A percentile compares a stretch with the other conserved stretches of the same genome.
Evolutionary conservation across 2,113 vertebrate genomes (phyloP).

Genomic region (Macrotis lagotis): DNA sequence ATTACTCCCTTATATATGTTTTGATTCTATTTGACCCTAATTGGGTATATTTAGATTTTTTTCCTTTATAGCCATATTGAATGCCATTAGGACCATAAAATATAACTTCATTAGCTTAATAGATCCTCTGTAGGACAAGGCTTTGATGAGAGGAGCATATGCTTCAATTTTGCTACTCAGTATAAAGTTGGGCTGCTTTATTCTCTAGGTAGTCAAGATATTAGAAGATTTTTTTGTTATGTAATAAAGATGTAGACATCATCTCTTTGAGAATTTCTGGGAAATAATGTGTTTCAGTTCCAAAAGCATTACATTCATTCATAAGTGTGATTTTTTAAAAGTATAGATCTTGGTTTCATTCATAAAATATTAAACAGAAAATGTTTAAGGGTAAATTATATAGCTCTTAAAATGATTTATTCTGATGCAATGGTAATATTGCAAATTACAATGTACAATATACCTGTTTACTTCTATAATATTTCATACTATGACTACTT

Average conservation of each 20-base stretch:
- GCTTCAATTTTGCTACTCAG: not conserved
- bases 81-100: not conserved
- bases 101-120: not conserved
- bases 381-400: not conserved
- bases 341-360: not conserved
- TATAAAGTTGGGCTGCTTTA: too few species aligned
- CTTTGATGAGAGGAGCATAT: not conserved
- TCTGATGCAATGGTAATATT: not conserved
- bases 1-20: not conserved
- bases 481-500: not conserved
- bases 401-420: not conserved
- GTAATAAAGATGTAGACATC: not conserved
- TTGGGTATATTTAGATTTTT: not conserved
- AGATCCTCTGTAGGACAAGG: not conserved
- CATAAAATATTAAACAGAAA: not conserved
- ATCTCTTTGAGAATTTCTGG: not conserved
- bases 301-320: slow-evolving; percentile 5
- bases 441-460: not conserved
- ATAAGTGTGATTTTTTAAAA: not conserved
- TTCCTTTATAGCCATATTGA: not conserved
- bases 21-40: not conserved
- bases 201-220: not conserved
- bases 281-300: slow-evolving; percentile 16
- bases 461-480: slow-evolving; percentile 1
- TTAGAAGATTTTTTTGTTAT: slow-evolving; percentile 8